These are phyloP conservation scores for Aurelia aurita DNA, from an alignment of 30 jellyfish, hydroid and myxozoan genomes.

Conservation along the genomic window DNA sequence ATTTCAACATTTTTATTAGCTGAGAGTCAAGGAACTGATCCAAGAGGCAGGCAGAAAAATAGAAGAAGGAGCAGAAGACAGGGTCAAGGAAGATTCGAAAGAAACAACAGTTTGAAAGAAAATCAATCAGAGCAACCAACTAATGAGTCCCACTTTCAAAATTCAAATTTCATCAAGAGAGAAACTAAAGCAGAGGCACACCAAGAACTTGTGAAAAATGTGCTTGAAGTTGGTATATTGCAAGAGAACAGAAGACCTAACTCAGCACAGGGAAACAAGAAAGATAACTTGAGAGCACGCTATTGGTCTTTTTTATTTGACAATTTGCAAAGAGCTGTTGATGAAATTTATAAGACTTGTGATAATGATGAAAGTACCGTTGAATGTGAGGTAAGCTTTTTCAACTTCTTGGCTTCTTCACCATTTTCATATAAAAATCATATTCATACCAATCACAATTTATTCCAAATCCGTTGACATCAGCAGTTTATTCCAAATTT, in stretches of 20 bases:
- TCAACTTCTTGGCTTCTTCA: background rate
- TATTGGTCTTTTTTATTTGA: slow-evolving; percentile 96
- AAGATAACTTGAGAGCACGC: slow-evolving; percentile 85
- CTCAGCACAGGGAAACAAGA: slow-evolving; percentile 73
- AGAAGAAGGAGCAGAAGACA: slow-evolving; percentile 43
- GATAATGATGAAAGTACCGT: slow-evolving; percentile 92
- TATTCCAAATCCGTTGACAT: too few relatives aligned
- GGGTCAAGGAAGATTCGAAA: slow-evolving; percentile 11
- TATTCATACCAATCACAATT: too few relatives aligned
- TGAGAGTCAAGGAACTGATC: slow-evolving; percentile 4
- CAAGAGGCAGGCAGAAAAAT: slow-evolving; percentile 36
- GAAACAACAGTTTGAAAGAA: background rate
- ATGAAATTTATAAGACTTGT: slow-evolving; percentile 91
- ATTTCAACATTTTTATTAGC: background rate
- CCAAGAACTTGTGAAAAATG: slow-evolving; percentile 65
- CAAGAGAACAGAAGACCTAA: slow-evolving; percentile 69
- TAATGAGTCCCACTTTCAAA: background rate
- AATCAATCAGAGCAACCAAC: background rate
- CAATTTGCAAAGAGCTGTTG: slow-evolving; percentile 94
- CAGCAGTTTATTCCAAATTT: too few relatives aligned
- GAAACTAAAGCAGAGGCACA: slow-evolving; percentile 79
- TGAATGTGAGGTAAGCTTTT: slow-evolving; percentile 87
- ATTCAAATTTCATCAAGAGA: slow-evolving; percentile 14
- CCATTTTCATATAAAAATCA: background rate
- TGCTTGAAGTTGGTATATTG: slow-evolving; percentile 49